Evolutionary conservation across 2,113 vertebrate genomes (phyloP), one percentile per base, ranked within the genome.

Genomic region (Agapornis roseicollis): DNA sequence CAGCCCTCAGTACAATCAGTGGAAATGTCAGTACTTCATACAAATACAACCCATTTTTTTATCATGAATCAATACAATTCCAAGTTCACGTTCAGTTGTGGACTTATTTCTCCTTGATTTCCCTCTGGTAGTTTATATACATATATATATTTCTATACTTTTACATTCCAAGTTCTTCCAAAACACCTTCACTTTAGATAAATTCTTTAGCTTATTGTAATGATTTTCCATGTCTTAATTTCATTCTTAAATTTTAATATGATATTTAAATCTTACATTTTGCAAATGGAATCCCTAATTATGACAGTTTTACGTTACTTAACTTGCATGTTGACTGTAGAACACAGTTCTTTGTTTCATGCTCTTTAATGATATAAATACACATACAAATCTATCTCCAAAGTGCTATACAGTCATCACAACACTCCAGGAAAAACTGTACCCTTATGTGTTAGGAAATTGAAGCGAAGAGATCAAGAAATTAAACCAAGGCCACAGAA

Each of bases 401-500:
- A 94, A 93, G 89, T 90, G 94, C 78, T 84, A 76, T 66, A 93
- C 65, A 92, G 63, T 96, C 92, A 92, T 82, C 96, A 96, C 92
- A 97, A 96, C 94, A 94, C 78, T 85, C 37, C 37, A 85, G 63
- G 35, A 94, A 96, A 90, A 61, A 83, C 24, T 22, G 8, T 71
- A 66, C 73, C 58, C 53, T 89, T 89, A 25, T 41, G 50, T 1
- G 5, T 86, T 41, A 60, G 58, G 23, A 94, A 94, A 95, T 4
- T 91, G 60, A 87, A 90, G 64, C 24, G 86, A 81, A 91, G 66
- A 85, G 56, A 91, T 96, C n/a, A 64, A 78, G 52, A 93, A 92
- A 77, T 91, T 96, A 94, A 93, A 94, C 52, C 93, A 94, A 97
- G 95, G 95, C 85, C 94, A 96, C 93, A 94, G 91, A 90, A 95